Conservation (phyloP, 2,797 vertebrate genomes). For the Erithacus rubecula region DNA sequence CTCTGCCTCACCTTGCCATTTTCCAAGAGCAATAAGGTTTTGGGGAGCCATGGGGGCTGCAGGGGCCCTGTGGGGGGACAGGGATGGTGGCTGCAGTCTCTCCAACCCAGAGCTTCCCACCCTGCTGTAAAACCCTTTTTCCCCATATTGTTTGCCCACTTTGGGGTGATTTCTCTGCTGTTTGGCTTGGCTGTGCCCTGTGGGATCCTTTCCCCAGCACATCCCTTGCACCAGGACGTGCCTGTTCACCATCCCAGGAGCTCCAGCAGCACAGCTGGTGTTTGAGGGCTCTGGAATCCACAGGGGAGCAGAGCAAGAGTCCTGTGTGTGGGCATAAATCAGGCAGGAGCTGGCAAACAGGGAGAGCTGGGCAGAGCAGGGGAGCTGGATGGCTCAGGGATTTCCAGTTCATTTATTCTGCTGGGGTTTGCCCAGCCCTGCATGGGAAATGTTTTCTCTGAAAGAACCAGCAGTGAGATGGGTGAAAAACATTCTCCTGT, state of each 20-base stretch:
- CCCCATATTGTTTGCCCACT: fast-evolving
- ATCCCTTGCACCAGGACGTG: not conserved
- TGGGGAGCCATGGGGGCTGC: not conserved
- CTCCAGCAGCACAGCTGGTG: not conserved
- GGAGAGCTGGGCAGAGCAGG: not conserved
- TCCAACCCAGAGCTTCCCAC: not conserved
- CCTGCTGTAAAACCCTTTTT: not conserved
- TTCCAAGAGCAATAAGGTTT: not conserved
- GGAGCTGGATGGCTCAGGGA: slow-evolving; percentile 20
- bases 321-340: not conserved
- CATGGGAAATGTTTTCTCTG: slow-evolving; percentile 36
- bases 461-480: slow-evolving; percentile 4
- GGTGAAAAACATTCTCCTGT: slow-evolving; percentile 51
- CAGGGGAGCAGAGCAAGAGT: not conserved
- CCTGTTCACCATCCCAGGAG: fast-evolving
- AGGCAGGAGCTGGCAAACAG: not conserved
- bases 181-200: not conserved
- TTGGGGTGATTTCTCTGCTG: not conserved
- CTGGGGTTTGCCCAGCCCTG: slow-evolving; percentile 13
- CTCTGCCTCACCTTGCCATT: slow-evolving; percentile 36
- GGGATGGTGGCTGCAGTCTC: not conserved
- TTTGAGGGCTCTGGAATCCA: not conserved
- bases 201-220: fast-evolving
- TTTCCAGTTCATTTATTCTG: slow-evolving; percentile 46
- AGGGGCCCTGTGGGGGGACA: not conserved